A percentile compares a stretch with the other conserved stretches of the same genome.
Evolutionary conservation across 2,888 invertebrate genomes (phyloP).

Genomic region (Agapetus fuscipes): DNA sequence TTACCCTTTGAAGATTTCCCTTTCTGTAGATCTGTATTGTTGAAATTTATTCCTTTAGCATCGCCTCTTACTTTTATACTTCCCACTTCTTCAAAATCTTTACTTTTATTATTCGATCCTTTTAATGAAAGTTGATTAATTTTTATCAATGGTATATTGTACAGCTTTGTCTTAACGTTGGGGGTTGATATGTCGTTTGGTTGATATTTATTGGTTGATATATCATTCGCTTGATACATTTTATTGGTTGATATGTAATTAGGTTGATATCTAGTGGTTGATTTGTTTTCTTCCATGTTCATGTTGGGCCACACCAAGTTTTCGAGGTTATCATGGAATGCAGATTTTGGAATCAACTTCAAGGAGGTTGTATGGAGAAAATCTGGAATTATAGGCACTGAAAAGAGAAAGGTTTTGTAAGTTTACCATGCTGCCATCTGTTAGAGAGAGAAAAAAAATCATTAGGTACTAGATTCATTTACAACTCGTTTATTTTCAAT

Average conservation of each 20-base stretch:
- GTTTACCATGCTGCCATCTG: too few relatives aligned
- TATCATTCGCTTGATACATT: too few relatives aligned
- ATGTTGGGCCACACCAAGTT: constrained; percentile 25
- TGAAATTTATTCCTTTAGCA: neutral
- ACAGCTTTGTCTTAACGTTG: too few relatives aligned
- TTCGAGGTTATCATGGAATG: constrained; percentile 29
- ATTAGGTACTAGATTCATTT: too few relatives aligned
- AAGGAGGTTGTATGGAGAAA: constrained; percentile 52
- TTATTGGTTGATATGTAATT: constrained; percentile 11
- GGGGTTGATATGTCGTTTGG: constrained; percentile 8
- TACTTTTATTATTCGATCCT: too few relatives aligned
- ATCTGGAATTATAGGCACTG: constrained; percentile 75
- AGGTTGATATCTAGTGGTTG: constrained; percentile 3
- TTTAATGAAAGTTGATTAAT: too few relatives aligned
- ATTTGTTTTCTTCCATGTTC: constrained; percentile 22
- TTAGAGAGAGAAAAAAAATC: too few relatives aligned
- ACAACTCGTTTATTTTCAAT: neutral
- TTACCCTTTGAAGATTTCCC: too few relatives aligned
- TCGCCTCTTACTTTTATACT: too few relatives aligned
- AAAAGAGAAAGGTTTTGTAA: constrained; percentile 23
- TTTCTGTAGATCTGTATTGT: neutral
- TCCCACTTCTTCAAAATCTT: too few relatives aligned
- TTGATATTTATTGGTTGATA: constrained; percentile 5
- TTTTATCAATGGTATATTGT: too few relatives aligned
- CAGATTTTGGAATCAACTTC: constrained; percentile 27